phyloP scores from a whole-genome alignment of 2,888 invertebrate genomes.

The Folsomia manolachei region DNA sequence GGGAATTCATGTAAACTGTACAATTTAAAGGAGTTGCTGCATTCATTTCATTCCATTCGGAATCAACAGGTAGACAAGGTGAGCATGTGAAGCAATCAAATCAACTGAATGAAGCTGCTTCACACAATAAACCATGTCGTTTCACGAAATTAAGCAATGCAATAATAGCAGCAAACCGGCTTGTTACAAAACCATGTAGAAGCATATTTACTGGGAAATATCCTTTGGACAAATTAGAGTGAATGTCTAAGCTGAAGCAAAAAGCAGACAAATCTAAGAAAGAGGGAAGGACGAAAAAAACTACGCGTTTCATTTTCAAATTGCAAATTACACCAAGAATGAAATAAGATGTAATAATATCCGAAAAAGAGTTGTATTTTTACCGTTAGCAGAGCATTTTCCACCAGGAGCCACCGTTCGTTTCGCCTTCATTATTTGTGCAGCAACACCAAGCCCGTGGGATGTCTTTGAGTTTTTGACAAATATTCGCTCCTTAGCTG shows the following conservation, averaged over 20 bases:
- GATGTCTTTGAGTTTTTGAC: neutral
- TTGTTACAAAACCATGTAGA: too few species aligned
- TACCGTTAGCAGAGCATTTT: conserved; percentile 3
- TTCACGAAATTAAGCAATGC: too few species aligned
- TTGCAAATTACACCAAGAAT: neutral
- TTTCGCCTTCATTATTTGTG: conserved; percentile 8
- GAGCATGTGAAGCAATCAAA: neutral
- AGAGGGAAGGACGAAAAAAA: neutral
- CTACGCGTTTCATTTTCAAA: neutral
- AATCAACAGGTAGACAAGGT: neutral
- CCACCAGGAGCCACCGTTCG: neutral
- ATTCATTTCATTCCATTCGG: neutral
- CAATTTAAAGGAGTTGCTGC: too few species aligned
- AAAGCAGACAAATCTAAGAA: too few species aligned
- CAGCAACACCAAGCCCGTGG: neutral
- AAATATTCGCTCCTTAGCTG: neutral
- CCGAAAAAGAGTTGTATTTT: neutral
- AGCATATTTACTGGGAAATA: too few species aligned
- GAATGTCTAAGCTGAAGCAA: too few species aligned
- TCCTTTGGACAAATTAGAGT: too few species aligned
- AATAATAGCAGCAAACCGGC: too few species aligned
- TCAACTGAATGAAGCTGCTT: too few species aligned
- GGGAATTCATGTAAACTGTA: neutral
- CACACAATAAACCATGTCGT: too few species aligned
- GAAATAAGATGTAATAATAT: neutral